Percentiles rank a stretch among this genome's conserved stretches.
Evolutionary conservation across 1,140 invertebrate species (phyloP).

Genomic region (Drosophila tropicalis): DNA sequence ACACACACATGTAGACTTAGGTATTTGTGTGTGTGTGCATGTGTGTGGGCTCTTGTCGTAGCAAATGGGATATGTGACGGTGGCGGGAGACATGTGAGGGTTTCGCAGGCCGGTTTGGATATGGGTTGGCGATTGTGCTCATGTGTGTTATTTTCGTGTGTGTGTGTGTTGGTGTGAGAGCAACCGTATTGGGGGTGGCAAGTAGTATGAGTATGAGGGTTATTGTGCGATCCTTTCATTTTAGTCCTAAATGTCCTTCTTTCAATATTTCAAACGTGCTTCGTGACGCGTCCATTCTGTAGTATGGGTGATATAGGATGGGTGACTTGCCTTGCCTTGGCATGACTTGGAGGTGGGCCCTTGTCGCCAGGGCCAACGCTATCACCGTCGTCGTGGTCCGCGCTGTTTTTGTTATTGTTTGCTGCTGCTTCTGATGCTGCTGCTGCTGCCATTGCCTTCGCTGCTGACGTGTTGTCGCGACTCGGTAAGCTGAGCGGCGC

Average conservation of each 20-base stretch:
- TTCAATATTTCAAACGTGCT: slow-evolving; percentile 82
- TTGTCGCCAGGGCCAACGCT: slow-evolving; percentile 46
- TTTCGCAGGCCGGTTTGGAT: slow-evolving; percentile 56
- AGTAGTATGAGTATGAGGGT: slow-evolving; percentile 49
- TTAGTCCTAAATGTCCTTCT: slow-evolving; percentile 82
- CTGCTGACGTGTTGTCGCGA: slow-evolving; percentile 76
- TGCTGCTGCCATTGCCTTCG: slow-evolving; percentile 46
- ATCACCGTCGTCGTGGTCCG: slow-evolving; percentile 24
- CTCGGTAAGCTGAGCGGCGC: slow-evolving; percentile 69
- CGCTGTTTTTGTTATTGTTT: slow-evolving; percentile 55
- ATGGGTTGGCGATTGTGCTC: slow-evolving; percentile 41
- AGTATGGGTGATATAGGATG: slow-evolving; percentile 49
- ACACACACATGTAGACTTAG: slow-evolving; percentile 38
- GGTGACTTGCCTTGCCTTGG: too few species aligned
- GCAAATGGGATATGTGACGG: slow-evolving; percentile 74
- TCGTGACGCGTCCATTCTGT: slow-evolving; percentile 79
- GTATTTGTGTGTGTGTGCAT: slow-evolving; percentile 26
- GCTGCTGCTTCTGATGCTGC: slow-evolving; percentile 43
- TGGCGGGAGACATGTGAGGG: slow-evolving; percentile 53
- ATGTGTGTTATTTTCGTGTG: slow-evolving; percentile 34
- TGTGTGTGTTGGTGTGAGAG: slow-evolving; percentile 25
- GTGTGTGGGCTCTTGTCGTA: slow-evolving; percentile 71
- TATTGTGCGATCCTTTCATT: slow-evolving; percentile 79
- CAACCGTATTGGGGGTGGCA: slow-evolving; percentile 38
- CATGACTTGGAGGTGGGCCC: slow-evolving; percentile 63